Evolutionary conservation across 1,140 invertebrate species (phyloP).

Genomic region (Wasmannia auropunctata): DNA sequence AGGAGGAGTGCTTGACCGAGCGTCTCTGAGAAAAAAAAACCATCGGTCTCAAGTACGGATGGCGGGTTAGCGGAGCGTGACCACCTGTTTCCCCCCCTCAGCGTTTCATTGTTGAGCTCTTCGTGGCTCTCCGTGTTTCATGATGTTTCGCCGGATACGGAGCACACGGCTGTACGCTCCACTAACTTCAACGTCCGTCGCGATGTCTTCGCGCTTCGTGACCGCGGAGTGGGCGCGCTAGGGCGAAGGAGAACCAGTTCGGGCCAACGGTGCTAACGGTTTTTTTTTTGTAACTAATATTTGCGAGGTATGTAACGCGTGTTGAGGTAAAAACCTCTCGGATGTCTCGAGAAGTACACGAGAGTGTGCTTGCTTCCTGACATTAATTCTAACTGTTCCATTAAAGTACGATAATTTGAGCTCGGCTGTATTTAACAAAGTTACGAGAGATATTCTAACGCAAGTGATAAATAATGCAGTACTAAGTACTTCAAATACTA

Average conservation of each 20-base stretch:
- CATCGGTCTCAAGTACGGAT: conserved; percentile 14
- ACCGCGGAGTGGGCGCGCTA: background rate
- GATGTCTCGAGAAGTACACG: background rate
- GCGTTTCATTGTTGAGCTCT: conserved; percentile 60
- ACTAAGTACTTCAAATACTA: background rate
- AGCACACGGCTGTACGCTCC: conserved; percentile 60
- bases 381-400: background rate
- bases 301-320: background rate
- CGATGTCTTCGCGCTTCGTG: conserved; percentile 51
- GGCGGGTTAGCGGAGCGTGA: conserved; percentile 58
- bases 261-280: conserved; percentile 10
- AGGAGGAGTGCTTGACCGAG: conserved; percentile 40
- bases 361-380: background rate
- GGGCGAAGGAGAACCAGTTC: conserved; percentile 36
- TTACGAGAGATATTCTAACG: background rate
- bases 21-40: conserved; percentile 4
- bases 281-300: conserved; percentile 16
- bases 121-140: conserved; percentile 34
- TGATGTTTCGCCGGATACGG: conserved; percentile 62
- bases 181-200: conserved; percentile 56
- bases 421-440: background rate
- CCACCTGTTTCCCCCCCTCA: conserved; percentile 61
- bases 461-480: background rate
- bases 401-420: background rate
- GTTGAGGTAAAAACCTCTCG: background rate